These are phyloP conservation scores for Mechanitis mazaeus DNA, from an alignment of 2,888 invertebrate genomes.

Conservation along the genomic window DNA sequence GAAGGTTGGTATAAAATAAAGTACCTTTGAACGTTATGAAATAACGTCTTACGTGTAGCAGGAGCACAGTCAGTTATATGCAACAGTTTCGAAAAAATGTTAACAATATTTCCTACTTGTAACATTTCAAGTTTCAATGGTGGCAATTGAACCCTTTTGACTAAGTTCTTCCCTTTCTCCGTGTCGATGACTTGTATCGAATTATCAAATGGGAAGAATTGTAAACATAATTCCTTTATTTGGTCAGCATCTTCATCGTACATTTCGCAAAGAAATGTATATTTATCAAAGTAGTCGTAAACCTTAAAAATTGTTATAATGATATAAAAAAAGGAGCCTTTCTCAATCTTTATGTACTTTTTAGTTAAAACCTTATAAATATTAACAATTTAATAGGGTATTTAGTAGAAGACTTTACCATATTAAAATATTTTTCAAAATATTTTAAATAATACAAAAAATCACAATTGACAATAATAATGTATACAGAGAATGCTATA, in stretches of 20 bases:
- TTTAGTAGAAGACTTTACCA: too few species aligned
- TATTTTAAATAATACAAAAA: too few species aligned
- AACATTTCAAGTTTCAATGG: conserved; percentile 80
- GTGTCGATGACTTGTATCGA: conserved; percentile 86
- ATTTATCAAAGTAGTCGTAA: conserved; percentile 73
- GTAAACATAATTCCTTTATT: conserved; percentile 81
- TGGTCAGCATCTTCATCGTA: conserved; percentile 85
- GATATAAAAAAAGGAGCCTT: too few species aligned
- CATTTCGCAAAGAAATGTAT: conserved; percentile 87
- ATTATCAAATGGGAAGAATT: conserved; percentile 85
- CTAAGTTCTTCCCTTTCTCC: conserved; percentile 75
- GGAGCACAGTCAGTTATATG: conserved; percentile 83
- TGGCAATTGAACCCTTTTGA: conserved; percentile 80
- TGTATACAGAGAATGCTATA: too few species aligned
- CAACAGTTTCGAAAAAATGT: conserved; percentile 84
- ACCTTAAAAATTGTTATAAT: conserved; percentile 41
- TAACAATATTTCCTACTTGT: conserved; percentile 84
- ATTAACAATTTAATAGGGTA: too few species aligned
- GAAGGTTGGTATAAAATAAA: too few species aligned
- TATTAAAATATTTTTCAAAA: too few species aligned
- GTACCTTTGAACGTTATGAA: conserved; percentile 80
- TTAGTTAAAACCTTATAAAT: too few species aligned
- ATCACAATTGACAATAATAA: too few species aligned
- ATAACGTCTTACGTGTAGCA: conserved; percentile 78
- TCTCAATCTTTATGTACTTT: too few species aligned